phyloP scores from a whole-genome alignment of 2,113 vertebrate genomes.

The Alexandromys fortis region DNA sequence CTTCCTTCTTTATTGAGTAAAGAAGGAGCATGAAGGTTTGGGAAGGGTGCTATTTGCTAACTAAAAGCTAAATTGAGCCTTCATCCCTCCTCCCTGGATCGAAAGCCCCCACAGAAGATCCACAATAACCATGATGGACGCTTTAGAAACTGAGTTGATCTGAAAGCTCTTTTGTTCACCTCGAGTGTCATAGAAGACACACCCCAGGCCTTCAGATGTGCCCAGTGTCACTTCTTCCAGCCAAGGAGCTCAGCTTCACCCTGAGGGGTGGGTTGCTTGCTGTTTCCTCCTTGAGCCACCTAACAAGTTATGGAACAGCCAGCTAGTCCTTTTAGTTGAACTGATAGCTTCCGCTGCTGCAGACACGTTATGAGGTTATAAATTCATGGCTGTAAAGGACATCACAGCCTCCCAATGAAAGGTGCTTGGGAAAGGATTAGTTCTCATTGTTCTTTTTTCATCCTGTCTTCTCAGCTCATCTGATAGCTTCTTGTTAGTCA shows the following conservation, averaged over 20 bases:
- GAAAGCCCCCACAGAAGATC: not conserved
- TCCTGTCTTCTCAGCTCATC: not conserved
- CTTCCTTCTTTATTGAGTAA: too few relatives aligned
- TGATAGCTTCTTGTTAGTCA: slow-evolving; percentile 32
- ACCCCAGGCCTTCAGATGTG: too few relatives aligned
- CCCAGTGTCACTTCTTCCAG: not conserved
- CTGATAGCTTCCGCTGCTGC: not conserved
- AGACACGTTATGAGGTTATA: slow-evolving; percentile 54
- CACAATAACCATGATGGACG: not conserved
- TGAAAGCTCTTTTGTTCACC: not conserved
- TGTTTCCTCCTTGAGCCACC: not conserved
- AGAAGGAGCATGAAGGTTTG: not conserved
- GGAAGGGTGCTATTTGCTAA: not conserved
- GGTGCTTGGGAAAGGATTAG: slow-evolving; percentile 19
- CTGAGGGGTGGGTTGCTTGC: slow-evolving; percentile 10
- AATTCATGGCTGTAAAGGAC: slow-evolving; percentile 40
- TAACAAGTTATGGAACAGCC: slow-evolving; percentile 52
- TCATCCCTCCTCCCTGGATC: not conserved
- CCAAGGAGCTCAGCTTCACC: not conserved
- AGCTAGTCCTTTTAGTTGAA: slow-evolving; percentile 73
- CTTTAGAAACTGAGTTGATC: not conserved
- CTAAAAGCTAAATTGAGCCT: not conserved
- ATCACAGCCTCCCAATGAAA: slow-evolving; percentile 13
- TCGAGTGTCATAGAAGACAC: not conserved
- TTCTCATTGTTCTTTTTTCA: slow-evolving; percentile 33